phyloP scores from a whole-genome alignment of 1,140 invertebrate genomes.

The Eulimnadia texana region DNA sequence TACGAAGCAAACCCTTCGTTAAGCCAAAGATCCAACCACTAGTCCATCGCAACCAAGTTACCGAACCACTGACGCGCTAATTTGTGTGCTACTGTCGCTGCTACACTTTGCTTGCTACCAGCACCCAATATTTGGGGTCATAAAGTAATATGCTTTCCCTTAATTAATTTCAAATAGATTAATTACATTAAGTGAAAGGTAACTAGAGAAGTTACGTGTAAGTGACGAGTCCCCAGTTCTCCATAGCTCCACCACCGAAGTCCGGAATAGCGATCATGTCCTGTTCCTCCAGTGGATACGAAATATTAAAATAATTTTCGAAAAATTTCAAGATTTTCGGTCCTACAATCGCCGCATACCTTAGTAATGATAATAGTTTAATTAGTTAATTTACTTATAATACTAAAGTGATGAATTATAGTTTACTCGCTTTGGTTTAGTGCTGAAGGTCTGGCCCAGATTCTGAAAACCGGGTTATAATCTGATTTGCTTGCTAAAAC shows the following conservation, averaged over 20 bases:
- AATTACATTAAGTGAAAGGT: slow-evolving; percentile 23
- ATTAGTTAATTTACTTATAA: neutral
- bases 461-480: slow-evolving; percentile 30
- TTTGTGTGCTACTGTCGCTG: slow-evolving; percentile 27
- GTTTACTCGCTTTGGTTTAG: slow-evolving; percentile 32
- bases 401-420: slow-evolving; percentile 33
- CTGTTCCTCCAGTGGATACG: slow-evolving; percentile 65
- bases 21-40: slow-evolving; percentile 36
- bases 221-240: slow-evolving; percentile 78
- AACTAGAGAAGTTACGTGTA: slow-evolving; percentile 45
- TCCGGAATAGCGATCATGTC: slow-evolving; percentile 85
- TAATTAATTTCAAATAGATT: slow-evolving; percentile 22
- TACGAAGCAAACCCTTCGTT: slow-evolving; percentile 42
- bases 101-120: slow-evolving; percentile 15
- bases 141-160: slow-evolving; percentile 35
- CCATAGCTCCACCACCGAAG: slow-evolving; percentile 73
- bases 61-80: slow-evolving; percentile 44
- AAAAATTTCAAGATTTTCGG: slow-evolving; percentile 63
- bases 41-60: slow-evolving; percentile 40
- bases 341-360: slow-evolving; percentile 60
- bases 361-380: neutral
- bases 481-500: slow-evolving; percentile 26
- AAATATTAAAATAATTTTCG: slow-evolving; percentile 69
- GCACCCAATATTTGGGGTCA: slow-evolving; percentile 22
- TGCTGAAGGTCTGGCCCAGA: slow-evolving; percentile 8